Evolutionary conservation across 2,797 vertebrate species (phyloP), one percentile per base, ranked within the genome.

Genomic region (Odontamblyopus lacepedii): DNA sequence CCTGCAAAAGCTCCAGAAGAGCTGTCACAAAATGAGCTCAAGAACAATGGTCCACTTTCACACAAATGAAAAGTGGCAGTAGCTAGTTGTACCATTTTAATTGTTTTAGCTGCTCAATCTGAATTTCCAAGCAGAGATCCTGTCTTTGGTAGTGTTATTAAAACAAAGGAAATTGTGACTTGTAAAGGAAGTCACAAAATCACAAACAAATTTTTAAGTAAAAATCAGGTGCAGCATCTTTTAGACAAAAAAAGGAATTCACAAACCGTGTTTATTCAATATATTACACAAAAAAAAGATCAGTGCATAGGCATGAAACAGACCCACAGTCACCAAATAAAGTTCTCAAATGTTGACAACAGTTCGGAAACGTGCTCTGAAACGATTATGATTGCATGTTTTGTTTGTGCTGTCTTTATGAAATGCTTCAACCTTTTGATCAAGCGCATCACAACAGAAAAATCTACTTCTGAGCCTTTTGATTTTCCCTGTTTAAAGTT

Each of bases 401-500:
- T 55, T 35, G 63, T 67, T 61, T 75, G 75, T 79, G 66, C 80
- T 86, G 68, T 50, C 78, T 74, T 62, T 66, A 35, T 69, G 53
- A 55, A 44, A 69, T 7, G 16, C 77, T 74, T 77, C 51, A 74
- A 73, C 59, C 73, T 83, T 82, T 75, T 84, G 72, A 88, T 84
- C 74, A 72, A 59, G 41, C 57, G 61, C 30, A 19, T 63, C 61
- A 72, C 76, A 63, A 69, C 72, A 74, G 48, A 69, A 74, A 81
- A 82, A 76, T 60, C 55, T 79, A 76, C 35, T 44, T 64, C 70
- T 60, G 30, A 84, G 64, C 16, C 68, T 48, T 83, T 81, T 79
- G 71, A 82, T 71, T 74, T 53, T 35, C 63, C 15, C 35, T 78
- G 70, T 66, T 70, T 79, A 69, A 74, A 67, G 70, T 89, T 76